A percentile compares a stretch with the other conserved stretches of the same genome.
Conservation (phyloP, 2,888 invertebrate genomes). For the Heliconius hortense region DNA sequence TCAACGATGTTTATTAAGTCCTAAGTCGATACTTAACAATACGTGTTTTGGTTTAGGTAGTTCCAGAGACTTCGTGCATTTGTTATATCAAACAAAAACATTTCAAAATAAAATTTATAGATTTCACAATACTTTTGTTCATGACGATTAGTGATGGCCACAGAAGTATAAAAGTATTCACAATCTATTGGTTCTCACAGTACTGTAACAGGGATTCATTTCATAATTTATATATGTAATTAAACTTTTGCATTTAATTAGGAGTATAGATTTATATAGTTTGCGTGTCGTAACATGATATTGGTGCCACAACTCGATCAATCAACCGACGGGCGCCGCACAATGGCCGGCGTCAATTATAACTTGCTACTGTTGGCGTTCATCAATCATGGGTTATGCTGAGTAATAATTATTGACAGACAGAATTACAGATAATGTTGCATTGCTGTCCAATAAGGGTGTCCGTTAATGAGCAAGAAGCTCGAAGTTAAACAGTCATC, state of each 20-base stretch:
- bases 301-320: constrained; percentile 52
- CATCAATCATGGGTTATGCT: constrained; percentile 74
- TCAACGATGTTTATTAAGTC: neutral
- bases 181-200: constrained; percentile 55
- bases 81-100: neutral
- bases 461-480: constrained; percentile 36
- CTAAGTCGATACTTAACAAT: neutral
- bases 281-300: constrained; percentile 44
- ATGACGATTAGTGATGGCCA: constrained; percentile 45
- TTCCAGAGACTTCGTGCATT: neutral
- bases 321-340: constrained; percentile 56
- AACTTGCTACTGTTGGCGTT: constrained; percentile 67
- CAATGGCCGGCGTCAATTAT: constrained; percentile 71
- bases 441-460: constrained; percentile 35
- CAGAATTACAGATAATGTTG: constrained; percentile 49
- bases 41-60: neutral
- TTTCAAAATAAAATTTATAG: neutral
- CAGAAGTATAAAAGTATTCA: constrained; percentile 42
- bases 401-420: constrained; percentile 75
- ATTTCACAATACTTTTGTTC: constrained; percentile 34
- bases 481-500: constrained; percentile 30
- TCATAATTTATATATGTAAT: constrained; percentile 63
- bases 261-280: constrained; percentile 48
- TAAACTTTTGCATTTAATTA: constrained; percentile 65
- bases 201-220: constrained; percentile 52